Evolutionary conservation across 2,888 invertebrate genomes (phyloP), one percentile per base, ranked within the genome.

Genomic region (Nymphalis c-album): DNA sequence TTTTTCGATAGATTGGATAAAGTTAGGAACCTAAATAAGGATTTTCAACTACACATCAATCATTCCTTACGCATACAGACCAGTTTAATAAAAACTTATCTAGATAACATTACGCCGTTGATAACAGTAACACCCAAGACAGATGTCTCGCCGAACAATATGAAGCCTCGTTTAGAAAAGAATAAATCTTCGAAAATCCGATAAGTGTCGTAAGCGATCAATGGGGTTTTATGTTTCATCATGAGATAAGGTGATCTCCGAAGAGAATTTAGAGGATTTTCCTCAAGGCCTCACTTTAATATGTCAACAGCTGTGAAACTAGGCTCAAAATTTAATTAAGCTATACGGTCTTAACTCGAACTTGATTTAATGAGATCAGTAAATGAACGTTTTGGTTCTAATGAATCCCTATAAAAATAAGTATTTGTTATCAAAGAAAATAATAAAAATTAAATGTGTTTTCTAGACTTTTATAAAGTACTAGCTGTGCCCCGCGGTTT

Each of bases 111-210:
- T 66, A 61, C 35, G 16, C 20, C 57, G 60, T 46, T 60, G 63
- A 66, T 62, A 65, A 63, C 50, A 66, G 40, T 20, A 40, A 20
- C 62, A 22, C 51, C 31, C 20, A 18, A 60, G 69, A 64, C 59
- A 67, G 59, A 69, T 63, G 63, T 63, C 59, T 62, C 55, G 62
- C 64, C 51, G 48, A 61, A 71, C 69, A 71, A 71, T 66, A 66
- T 65, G 61, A 71, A 61, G 55, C 69, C 64, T 71, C 69, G 64
- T 68, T 64, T 63, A 63, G 63, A 69, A 68, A 71, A 71, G 69
- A 68, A 74, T 72, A 74, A 72, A 73, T 75, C 72, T 68, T 71
- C 47, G 67, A 45, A 70, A 71, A 70, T 67, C 75, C 68, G 71
- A 72, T 75, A 75, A 75, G 70, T 70, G 71, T 63, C 58, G 64